Percentiles rank a stretch among this genome's conserved stretches.
phyloP scores from a whole-genome alignment of 2,113 vertebrate species.

The Athene cunicularia region DNA sequence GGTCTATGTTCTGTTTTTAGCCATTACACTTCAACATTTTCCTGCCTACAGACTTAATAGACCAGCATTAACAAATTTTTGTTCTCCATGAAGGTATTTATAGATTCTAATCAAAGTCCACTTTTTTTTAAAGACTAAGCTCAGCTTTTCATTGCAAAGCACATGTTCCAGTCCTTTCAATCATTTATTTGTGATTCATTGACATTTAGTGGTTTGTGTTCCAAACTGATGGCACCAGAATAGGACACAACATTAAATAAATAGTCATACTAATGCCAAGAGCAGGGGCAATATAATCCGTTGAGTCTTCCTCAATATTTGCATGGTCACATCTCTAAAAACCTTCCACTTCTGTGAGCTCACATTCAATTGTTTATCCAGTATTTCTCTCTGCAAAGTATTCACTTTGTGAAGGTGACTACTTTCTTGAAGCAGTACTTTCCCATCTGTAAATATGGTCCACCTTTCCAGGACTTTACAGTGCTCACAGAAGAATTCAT shows the following conservation, averaged over 20 bases:
- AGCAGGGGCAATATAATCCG: neutral
- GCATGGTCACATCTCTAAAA: neutral
- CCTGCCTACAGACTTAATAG: neutral
- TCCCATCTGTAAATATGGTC: neutral
- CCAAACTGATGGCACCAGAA: neutral
- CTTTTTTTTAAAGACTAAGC: neutral
- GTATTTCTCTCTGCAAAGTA: neutral
- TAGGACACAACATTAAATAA: neutral
- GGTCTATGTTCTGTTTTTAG: conserved; percentile 40
- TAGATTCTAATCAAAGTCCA: neutral
- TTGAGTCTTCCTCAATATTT: neutral
- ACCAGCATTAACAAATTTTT: neutral
- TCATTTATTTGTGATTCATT: neutral
- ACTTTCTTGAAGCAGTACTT: neutral
- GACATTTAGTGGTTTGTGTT: neutral
- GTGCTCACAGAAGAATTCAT: neutral
- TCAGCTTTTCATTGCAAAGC: neutral
- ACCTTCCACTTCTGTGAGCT: neutral
- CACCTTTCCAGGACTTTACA: neutral
- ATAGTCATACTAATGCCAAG: neutral
- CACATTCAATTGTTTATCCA: conserved; percentile 22
- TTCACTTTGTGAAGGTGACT: neutral
- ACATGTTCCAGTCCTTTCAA: neutral
- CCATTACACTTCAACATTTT: neutral
- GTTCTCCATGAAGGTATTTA: neutral